Conservation (phyloP, 2,797 vertebrate species). For the Aphelocoma californica region DNA sequence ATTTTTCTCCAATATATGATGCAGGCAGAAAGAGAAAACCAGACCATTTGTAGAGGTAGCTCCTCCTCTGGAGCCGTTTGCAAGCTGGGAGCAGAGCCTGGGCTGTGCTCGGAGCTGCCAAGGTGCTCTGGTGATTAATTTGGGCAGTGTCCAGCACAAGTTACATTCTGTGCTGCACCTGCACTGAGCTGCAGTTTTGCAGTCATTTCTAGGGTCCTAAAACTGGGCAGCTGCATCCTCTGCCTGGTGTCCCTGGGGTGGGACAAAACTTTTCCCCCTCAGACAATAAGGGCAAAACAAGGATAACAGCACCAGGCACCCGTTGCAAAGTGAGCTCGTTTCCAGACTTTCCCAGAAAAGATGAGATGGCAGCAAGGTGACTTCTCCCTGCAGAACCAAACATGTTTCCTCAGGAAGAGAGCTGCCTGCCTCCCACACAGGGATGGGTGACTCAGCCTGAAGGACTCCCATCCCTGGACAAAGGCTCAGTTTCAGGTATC, state of each 20-base stretch:
- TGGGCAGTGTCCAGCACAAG: neutral
- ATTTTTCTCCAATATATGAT: neutral
- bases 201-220: neutral
- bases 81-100: neutral
- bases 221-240: neutral
- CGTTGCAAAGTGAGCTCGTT: neutral
- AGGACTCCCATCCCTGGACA: slow-evolving; percentile 1
- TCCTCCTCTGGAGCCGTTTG: neutral
- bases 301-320: neutral
- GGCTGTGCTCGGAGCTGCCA: neutral
- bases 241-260: neutral
- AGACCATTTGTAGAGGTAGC: neutral
- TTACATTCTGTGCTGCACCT: neutral
- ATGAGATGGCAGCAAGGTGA: neutral
- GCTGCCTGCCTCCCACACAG: slow-evolving; percentile 32
- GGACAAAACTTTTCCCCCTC: neutral
- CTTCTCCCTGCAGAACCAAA: slow-evolving; percentile 41
- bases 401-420: slow-evolving; percentile 40
- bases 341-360: neutral
- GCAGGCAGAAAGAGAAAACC: neutral
- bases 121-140: neutral
- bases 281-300: neutral
- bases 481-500: slow-evolving; percentile 9
- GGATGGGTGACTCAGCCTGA: slow-evolving; percentile 33
- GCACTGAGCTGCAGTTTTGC: neutral